These are phyloP conservation scores for Cotesia glomerata DNA, from an alignment of 1,140 invertebrate genomes.

Conservation along the genomic window DNA sequence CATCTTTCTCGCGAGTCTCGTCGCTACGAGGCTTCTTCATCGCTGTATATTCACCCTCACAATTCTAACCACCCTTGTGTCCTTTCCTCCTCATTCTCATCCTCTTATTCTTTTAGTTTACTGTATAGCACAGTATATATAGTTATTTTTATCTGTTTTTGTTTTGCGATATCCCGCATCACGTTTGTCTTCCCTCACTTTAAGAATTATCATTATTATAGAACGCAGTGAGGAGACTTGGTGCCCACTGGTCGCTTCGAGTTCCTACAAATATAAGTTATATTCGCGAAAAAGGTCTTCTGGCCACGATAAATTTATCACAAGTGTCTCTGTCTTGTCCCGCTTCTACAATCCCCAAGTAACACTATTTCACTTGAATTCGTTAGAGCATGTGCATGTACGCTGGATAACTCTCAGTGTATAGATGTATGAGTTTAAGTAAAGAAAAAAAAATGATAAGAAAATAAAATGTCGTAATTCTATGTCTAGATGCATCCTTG, in stretches of 20 bases:
- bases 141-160: slow-evolving; percentile 30
- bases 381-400: neutral
- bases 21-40: neutral
- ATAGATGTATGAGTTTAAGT: neutral
- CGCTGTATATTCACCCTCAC: neutral
- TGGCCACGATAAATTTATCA: slow-evolving; percentile 40
- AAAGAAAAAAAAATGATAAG: slow-evolving; percentile 4
- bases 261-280: slow-evolving; percentile 24
- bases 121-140: neutral
- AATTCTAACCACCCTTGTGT: slow-evolving; percentile 21
- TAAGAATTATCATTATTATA: too few relatives aligned
- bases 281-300: slow-evolving; percentile 29
- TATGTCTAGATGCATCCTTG: slow-evolving; percentile 20
- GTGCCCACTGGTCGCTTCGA: slow-evolving; percentile 16
- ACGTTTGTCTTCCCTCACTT: neutral
- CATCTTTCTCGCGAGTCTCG: slow-evolving; percentile 5
- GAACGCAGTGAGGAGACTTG: neutral
- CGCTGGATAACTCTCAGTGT: neutral
- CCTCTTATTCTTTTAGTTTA: too few relatives aligned
- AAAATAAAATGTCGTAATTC: slow-evolving; percentile 21
- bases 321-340: slow-evolving; percentile 28
- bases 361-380: neutral
- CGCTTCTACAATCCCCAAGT: neutral
- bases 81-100: slow-evolving; percentile 2
- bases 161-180: slow-evolving; percentile 19